Conservation (phyloP, 1,140 invertebrate species). For the Hesperophylax magnus region DNA sequence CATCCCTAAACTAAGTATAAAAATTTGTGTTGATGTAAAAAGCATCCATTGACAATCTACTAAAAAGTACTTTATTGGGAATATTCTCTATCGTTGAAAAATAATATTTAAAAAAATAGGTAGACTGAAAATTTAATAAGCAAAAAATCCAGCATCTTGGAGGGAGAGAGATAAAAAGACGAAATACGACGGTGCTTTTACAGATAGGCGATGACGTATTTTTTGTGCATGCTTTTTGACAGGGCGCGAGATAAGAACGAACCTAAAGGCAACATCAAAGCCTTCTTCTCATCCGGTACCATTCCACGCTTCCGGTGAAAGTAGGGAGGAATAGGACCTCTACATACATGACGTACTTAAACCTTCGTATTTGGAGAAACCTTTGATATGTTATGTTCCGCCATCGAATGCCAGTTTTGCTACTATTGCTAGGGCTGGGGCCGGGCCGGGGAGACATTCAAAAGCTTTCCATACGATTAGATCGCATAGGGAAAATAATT, state of each 20-base stretch:
- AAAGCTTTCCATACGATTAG: slow-evolving; percentile 20
- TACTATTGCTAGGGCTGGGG: too few relatives aligned
- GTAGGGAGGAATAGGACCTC: background rate
- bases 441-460: slow-evolving; percentile 10
- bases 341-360: background rate
- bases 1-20: too few relatives aligned
- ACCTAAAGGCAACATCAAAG: slow-evolving; percentile 19
- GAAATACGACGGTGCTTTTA: background rate
- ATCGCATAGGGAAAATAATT: background rate
- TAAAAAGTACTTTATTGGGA: too few relatives aligned
- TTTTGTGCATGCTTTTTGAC: slow-evolving; percentile 9
- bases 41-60: too few relatives aligned
- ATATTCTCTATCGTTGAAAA: too few relatives aligned
- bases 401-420: background rate
- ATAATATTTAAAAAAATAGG: too few relatives aligned
- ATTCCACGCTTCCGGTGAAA: background rate
- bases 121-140: background rate
- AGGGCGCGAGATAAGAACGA: background rate
- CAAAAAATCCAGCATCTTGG: background rate
- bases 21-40: too few relatives aligned
- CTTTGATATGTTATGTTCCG: background rate
- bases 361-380: background rate
- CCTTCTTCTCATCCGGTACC: slow-evolving; percentile 10
- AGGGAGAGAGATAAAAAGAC: background rate
- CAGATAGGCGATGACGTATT: background rate